Evolutionary conservation across 1,140 invertebrate species (phyloP).

Genomic region (Nymphalis io): DNA sequence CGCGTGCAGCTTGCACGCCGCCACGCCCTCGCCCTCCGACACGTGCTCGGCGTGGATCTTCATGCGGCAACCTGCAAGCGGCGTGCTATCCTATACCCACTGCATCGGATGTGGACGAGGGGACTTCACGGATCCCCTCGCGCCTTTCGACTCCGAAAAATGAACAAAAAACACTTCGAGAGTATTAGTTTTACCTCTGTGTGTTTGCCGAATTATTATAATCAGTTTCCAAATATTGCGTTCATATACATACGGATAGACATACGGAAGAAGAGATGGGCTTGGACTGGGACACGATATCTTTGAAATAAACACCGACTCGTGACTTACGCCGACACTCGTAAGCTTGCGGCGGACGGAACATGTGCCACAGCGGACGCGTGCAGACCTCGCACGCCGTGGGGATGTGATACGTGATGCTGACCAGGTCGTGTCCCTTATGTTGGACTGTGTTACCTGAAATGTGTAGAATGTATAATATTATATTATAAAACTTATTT

Average conservation of each 20-base stretch:
- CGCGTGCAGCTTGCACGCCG: constrained; percentile 95
- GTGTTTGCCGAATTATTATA: too few relatives aligned
- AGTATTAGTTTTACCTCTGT: too few relatives aligned
- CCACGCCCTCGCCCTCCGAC: constrained; percentile 90
- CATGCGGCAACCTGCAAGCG: constrained; percentile 91
- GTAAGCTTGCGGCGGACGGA: constrained; percentile 96
- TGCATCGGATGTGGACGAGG: too few relatives aligned
- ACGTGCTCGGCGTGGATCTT: constrained; percentile 98
- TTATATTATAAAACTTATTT: not conserved
- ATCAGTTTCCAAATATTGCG: too few relatives aligned
- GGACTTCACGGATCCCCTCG: too few relatives aligned
- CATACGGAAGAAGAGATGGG: too few relatives aligned
- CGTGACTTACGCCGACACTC: constrained; percentile 90
- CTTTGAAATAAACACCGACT: not conserved
- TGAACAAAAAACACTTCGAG: too few relatives aligned
- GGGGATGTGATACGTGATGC: constrained; percentile 98
- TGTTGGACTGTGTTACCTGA: constrained; percentile 87
- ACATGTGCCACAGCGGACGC: constrained; percentile 98
- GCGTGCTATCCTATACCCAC: not conserved
- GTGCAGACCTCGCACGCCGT: constrained; percentile 98
- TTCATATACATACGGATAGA: too few relatives aligned
- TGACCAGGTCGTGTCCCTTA: constrained; percentile 98
- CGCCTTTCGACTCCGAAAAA: not conserved
- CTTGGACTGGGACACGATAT: too few relatives aligned
- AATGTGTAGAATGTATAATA: constrained; percentile 21